Base-by-base conservation (phyloP, 2,888 invertebrate genomes). In the Drosophila rellima region DNA sequence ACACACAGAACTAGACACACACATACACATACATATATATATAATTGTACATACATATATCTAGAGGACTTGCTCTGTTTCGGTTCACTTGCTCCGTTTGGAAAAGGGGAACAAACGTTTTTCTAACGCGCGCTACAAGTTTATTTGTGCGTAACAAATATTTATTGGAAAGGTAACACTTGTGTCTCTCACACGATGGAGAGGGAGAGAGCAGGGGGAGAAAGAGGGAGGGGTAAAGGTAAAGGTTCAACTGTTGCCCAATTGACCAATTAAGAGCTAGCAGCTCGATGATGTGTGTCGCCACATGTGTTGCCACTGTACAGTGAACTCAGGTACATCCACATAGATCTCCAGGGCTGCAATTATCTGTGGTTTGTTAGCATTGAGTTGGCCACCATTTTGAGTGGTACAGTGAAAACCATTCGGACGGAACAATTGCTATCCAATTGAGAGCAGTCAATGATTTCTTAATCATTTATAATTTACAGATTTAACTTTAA, bases 81-180 rank as follows among this genome's bases (percentile, higher is more conserved):
- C 72, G 86, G 82, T 78, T 72, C 88, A 88, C 70, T 86, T 85
- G 86, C 68, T 61, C 37, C 29, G 33, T 45, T 50, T 33, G 35
- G 59, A 66, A 70, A 29, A 31, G 55, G 37, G 56, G 17, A 50
- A 56, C 67, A 65, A 74, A 71, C 40, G 59, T 42, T 65, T 71
- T 70, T 87, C 88, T 74, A 89, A 81, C 79, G 69, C 83, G 71
- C 64, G 70, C 78, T 76, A 80, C 89, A 87, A 84, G 81, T 88
- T 78, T 84, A 82, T 86, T 90, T 89, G 85, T 85, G 81, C 73
- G 75, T 80, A 77, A 82, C 88, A 89, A 88, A 90, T 89, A 88
- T 90, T 89, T 89, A 88, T 90, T 81, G 90, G 78, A 90, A 90
- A 81, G 79, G 77, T 82, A 88, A 90, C 90, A 88, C 85, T 88